Base-by-base conservation (phyloP, 2,797 vertebrate genomes). In the Sebastes nivosus region DNA sequence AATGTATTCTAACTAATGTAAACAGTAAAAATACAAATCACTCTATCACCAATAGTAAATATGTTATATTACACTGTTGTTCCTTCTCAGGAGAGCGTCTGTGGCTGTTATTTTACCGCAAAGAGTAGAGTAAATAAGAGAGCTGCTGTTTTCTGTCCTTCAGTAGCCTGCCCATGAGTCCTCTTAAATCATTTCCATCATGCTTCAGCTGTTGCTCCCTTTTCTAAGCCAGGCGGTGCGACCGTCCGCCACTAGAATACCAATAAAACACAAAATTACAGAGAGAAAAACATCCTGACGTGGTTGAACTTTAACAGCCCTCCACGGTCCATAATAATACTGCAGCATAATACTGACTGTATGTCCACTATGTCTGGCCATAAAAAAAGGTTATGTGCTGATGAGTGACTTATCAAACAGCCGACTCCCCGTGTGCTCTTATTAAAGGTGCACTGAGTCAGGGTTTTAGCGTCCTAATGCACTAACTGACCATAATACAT, bases 201-300 rank as follows among this genome's bases (percentile, higher is more conserved):
- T 72, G 32, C 72, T 72, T 85, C 75, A 81, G 29, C 67, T 73
- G 30, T 57, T 74, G 22, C 64, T 70, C 36, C 38, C 14, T 29
- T 79, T 72, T 57, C 38, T 66, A 24, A 67, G 34, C 64, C 46
- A 27, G 9, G 24, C 29, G 2, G 30, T 4, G 63, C 64, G 11
- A 55, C 59, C 13, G 67, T 54, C 25, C 16, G 1, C 77, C 27
- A 58, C 38, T 13, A 42, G 24, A 81, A 75, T 67, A 79, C 42
- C 20, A 82, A 84, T 81, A 71, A 76, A 82, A 79, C 8, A 71
- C 70, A 83, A 46, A 80, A 81, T 72, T 46, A 60, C 30, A 60
- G 8, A 46, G 13, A 63, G 38, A 65, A 61, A 69, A 80, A 75
- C 50, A 71, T 14, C 58, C 38, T 64, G 60, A 72, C 16, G 2